Conservation (phyloP, 2,113 vertebrate genomes). For the Oceanites oceanicus region DNA sequence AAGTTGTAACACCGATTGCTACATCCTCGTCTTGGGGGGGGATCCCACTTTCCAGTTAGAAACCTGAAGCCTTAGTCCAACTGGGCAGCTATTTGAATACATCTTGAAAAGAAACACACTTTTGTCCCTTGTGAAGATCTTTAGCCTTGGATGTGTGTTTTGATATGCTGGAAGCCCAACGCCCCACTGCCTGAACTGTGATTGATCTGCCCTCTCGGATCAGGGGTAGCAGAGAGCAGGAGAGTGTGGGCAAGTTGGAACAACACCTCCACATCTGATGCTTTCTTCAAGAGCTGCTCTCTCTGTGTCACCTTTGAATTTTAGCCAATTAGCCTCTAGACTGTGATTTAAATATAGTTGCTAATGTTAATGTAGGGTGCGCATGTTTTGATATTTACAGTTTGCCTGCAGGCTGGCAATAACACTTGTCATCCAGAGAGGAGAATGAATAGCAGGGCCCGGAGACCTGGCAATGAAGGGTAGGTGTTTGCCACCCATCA, state of each 20-base stretch:
- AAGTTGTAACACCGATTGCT: background rate
- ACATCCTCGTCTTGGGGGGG: background rate
- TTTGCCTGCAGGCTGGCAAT: background rate
- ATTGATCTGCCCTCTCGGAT: background rate
- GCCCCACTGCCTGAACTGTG: background rate
- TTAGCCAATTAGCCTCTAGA: slow-evolving; percentile 22
- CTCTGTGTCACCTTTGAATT: slow-evolving; percentile 34
- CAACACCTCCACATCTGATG: background rate
- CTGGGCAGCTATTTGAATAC: background rate
- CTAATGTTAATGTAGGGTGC: background rate
- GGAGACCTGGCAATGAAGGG: background rate
- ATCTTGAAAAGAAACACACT: background rate
- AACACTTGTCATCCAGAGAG: background rate
- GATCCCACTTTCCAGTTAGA: background rate
- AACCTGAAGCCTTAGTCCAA: background rate
- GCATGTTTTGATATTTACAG: background rate
- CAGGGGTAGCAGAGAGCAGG: background rate
- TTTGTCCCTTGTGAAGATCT: background rate
- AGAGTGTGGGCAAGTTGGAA: background rate
- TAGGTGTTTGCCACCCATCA: background rate
- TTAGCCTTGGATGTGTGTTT: background rate
- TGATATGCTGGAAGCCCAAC: background rate
- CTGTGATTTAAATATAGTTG: slow-evolving; percentile 2
- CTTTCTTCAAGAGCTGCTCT: slow-evolving; percentile 17
- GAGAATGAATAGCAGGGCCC: background rate